A percentile compares a stretch with the other conserved stretches of the same genome.
Evolutionary conservation across 2,113 vertebrate species (phyloP).

Genomic region (Phaethornis superciliosus): DNA sequence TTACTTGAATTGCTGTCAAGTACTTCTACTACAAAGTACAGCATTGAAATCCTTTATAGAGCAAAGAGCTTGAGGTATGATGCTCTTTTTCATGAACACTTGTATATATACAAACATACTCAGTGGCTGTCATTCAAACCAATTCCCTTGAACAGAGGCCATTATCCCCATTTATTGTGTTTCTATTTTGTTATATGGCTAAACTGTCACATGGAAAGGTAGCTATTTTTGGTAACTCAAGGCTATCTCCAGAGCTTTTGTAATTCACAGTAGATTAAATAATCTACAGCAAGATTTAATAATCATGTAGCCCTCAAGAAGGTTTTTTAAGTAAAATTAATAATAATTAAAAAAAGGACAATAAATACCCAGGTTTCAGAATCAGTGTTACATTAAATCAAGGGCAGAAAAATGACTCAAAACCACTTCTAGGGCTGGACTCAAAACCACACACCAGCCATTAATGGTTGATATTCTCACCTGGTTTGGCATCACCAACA

Average conservation of each 20-base stretch:
- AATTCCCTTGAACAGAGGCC: not conserved
- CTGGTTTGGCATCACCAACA: not conserved
- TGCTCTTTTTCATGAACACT: not conserved
- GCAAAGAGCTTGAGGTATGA: not conserved
- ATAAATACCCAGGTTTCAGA: not conserved
- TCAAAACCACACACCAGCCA: not conserved
- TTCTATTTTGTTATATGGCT: not conserved
- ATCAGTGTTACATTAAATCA: not conserved
- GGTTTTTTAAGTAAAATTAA: not conserved
- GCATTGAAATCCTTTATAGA: not conserved
- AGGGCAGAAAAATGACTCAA: not conserved
- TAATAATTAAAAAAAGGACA: not conserved
- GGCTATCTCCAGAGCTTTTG: not conserved
- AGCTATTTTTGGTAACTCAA: not conserved
- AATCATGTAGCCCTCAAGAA: not conserved
- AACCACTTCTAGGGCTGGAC: not conserved
- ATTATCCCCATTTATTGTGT: not conserved
- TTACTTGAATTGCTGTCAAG: not conserved
- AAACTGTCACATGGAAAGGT: not conserved
- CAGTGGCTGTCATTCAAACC: not conserved
- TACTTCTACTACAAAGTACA: not conserved
- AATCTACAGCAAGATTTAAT: not conserved
- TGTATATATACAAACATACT: accelerated
- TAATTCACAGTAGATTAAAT: not conserved
- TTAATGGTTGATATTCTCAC: not conserved